A percentile compares a stretch with the other conserved stretches of the same genome.
Conservation (phyloP, 2,888 invertebrate species). For the Gibbula magus region DNA sequence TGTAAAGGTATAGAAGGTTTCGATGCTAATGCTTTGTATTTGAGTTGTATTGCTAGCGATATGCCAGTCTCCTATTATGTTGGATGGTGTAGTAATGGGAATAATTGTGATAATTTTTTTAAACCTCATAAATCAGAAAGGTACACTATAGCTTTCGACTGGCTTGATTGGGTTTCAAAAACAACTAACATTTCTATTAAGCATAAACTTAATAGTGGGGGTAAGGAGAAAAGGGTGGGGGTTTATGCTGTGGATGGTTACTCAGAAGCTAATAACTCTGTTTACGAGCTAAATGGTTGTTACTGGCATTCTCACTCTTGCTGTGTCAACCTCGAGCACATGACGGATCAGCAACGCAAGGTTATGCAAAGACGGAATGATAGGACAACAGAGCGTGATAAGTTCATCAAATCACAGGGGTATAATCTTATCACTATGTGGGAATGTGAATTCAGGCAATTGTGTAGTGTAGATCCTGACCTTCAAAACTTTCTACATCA, state of each 20-base stretch:
- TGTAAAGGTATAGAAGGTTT: conserved; percentile 31
- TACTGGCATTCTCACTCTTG: neutral
- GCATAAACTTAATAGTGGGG: too few relatives aligned
- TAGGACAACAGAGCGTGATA: neutral
- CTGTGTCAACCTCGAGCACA: neutral
- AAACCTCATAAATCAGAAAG: neutral
- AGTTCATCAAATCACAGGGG: neutral
- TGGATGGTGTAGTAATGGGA: neutral
- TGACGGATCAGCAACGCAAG: too few relatives aligned
- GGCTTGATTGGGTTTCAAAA: neutral
- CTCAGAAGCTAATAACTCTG: neutral
- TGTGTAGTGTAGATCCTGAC: too few relatives aligned
- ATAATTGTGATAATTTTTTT: neutral
- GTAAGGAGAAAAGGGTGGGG: neutral
- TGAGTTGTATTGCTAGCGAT: conserved; percentile 16
- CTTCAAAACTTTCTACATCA: too few relatives aligned
- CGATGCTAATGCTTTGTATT: conserved; percentile 35
- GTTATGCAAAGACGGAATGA: too few relatives aligned
- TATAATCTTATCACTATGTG: too few relatives aligned
- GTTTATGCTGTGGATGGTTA: neutral
- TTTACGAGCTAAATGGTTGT: neutral
- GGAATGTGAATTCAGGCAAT: too few relatives aligned
- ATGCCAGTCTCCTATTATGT: conserved; percentile 29
- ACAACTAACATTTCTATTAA: too few relatives aligned
- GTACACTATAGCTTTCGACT: neutral